A percentile compares a stretch with the other conserved stretches of the same genome.
phyloP scores from a whole-genome alignment of 1,140 invertebrate species.

The Melitaea cinxia region DNA sequence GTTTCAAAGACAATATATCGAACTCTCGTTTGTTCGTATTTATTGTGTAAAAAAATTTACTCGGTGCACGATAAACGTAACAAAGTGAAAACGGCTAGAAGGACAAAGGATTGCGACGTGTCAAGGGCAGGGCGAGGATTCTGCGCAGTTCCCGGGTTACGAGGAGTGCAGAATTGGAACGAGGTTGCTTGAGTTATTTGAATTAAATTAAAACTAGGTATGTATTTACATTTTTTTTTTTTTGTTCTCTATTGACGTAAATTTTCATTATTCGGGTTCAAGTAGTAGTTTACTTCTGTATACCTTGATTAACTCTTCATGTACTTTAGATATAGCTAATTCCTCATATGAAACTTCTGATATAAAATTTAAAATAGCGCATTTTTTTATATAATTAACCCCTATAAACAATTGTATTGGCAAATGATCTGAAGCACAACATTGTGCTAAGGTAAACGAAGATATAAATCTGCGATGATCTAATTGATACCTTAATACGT shows the following conservation, averaged over 20 bases:
- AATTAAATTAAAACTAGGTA: neutral
- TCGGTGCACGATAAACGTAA: conserved; percentile 11
- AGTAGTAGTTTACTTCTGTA: too few species aligned
- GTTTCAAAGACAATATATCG: too few species aligned
- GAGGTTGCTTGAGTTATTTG: conserved; percentile 32
- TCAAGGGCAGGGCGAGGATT: conserved; percentile 76
- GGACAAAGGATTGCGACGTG: conserved; percentile 67
- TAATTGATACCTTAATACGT: conserved; percentile 19
- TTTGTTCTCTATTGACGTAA: too few species aligned
- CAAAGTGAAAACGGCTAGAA: conserved; percentile 35
- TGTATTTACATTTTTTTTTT: too few species aligned
- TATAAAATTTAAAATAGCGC: too few species aligned
- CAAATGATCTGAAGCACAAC: neutral
- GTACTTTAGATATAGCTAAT: too few species aligned
- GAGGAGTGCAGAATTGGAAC: conserved; percentile 44
- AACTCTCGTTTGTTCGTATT: too few species aligned
- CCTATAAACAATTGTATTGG: neutral
- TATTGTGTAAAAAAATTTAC: neutral
- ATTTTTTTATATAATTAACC: neutral
- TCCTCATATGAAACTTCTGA: too few species aligned
- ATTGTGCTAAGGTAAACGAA: neutral
- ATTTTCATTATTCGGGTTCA: too few species aligned
- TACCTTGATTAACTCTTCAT: too few species aligned
- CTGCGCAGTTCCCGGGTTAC: conserved; percentile 59
- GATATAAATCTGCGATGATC: conserved; percentile 24